phyloP scores from a whole-genome alignment of 2,113 vertebrate species.

The Hoplias malabaricus region DNA sequence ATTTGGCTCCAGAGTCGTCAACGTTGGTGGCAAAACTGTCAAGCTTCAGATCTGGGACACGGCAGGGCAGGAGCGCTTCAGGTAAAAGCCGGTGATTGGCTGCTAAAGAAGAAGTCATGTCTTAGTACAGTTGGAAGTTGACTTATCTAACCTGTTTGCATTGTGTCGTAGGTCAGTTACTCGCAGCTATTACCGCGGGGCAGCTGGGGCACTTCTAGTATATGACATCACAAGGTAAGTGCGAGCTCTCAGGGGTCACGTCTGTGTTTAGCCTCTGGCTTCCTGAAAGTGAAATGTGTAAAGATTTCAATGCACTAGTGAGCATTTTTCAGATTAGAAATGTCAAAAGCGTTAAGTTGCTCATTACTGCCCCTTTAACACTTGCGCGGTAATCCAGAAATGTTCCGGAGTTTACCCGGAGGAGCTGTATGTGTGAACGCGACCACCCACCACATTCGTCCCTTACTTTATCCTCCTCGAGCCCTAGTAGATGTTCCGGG shows the following conservation, averaged over 20 bases:
- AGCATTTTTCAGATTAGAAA: no score
- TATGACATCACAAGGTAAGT: slow-evolving; percentile 91
- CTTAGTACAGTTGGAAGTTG: neutral
- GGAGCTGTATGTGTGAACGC: no score
- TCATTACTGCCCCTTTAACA: no score
- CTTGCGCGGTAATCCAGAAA: no score
- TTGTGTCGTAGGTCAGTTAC: slow-evolving; percentile 82
- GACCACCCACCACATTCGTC: no score
- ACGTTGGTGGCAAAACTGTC: slow-evolving; percentile 87
- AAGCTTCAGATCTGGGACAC: slow-evolving; percentile 97
- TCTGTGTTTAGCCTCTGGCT: neutral
- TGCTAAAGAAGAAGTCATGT: neutral
- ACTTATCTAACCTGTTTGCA: neutral
- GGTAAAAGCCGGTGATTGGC: slow-evolving; percentile 68
- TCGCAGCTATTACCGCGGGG: slow-evolving; percentile 91
- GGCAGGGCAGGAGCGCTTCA: slow-evolving; percentile 89
- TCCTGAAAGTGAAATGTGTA: neutral
- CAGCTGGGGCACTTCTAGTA: slow-evolving; percentile 87
- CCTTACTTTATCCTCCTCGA: no score
- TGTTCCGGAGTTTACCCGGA: no score
- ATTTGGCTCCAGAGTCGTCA: slow-evolving; percentile 91
- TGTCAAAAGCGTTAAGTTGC: no score
- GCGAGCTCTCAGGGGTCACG: neutral
- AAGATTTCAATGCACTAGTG: neutral
- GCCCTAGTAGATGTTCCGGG: no score